phyloP scores from a whole-genome alignment of 2,113 vertebrate species.

The Silurus asotus region DNA sequence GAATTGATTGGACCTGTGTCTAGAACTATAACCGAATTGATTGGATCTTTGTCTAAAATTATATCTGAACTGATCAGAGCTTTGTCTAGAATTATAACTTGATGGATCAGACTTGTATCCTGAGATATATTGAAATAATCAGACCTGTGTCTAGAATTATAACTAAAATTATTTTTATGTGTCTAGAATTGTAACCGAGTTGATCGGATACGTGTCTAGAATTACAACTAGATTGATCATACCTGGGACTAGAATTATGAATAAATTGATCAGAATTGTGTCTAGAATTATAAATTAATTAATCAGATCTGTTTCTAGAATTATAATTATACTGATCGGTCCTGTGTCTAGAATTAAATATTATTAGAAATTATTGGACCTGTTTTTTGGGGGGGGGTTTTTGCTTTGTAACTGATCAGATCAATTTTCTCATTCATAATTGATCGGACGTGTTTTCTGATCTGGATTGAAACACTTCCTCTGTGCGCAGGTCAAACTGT shows the following conservation, averaged over 20 bases:
- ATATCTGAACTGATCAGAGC: background rate
- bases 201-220: background rate
- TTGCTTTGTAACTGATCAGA: background rate
- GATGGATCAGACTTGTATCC: background rate
- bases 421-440: background rate
- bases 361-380: background rate
- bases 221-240: background rate
- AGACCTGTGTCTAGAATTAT: background rate
- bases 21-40: background rate
- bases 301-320: background rate
- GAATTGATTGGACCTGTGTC: background rate
- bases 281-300: background rate
- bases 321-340: background rate
- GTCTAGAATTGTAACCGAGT: background rate
- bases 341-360: background rate
- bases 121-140: background rate
- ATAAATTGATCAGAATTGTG: background rate
- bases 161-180: background rate
- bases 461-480: background rate
- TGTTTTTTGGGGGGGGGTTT: background rate
- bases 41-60: background rate
- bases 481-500: slow-evolving; percentile 71
- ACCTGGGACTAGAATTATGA: background rate
- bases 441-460: background rate
- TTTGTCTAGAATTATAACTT: background rate